Evolutionary conservation across 2,113 vertebrate species (phyloP).

Genomic region (Pipa parva): DNA sequence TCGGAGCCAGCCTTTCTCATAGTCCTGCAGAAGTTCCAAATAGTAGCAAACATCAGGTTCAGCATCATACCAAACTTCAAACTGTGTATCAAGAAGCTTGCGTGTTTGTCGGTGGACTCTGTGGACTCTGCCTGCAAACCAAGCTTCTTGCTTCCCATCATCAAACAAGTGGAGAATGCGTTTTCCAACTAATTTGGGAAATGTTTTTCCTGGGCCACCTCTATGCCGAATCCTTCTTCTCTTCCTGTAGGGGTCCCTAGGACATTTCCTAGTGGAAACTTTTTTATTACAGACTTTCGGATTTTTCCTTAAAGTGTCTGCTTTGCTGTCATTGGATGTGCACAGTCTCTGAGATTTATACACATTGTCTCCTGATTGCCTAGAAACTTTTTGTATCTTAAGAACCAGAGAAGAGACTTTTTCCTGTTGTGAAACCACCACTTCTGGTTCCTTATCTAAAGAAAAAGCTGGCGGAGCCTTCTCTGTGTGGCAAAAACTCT

Average conservation of each 20-base stretch:
- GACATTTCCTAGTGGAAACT: neutral
- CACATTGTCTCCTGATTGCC: neutral
- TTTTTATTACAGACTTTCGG: neutral
- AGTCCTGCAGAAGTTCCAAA: constrained; percentile 69
- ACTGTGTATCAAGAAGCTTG: constrained; percentile 66
- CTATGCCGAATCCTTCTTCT: neutral
- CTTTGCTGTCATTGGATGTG: constrained; percentile 26
- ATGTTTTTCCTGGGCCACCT: constrained; percentile 44
- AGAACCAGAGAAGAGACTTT: constrained; percentile 54
- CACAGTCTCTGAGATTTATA: neutral
- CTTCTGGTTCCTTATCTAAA: neutral
- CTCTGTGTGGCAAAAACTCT: neutral
- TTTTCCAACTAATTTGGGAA: constrained; percentile 73
- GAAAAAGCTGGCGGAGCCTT: neutral
- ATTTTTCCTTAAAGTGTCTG: neutral
- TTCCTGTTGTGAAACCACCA: constrained; percentile 28
- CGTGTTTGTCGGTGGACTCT: constrained; percentile 55
- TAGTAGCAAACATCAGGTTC: constrained; percentile 75
- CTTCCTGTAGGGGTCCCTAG: neutral
- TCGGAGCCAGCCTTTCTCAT: constrained; percentile 68
- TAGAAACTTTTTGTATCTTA: constrained; percentile 56
- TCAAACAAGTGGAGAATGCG: constrained; percentile 73
- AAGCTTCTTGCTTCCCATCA: constrained; percentile 70
- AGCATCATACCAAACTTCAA: constrained; percentile 71
- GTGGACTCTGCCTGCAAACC: constrained; percentile 67